Conservation (phyloP, 2,113 vertebrate species). For the Melanotaenia duboulayi region DNA sequence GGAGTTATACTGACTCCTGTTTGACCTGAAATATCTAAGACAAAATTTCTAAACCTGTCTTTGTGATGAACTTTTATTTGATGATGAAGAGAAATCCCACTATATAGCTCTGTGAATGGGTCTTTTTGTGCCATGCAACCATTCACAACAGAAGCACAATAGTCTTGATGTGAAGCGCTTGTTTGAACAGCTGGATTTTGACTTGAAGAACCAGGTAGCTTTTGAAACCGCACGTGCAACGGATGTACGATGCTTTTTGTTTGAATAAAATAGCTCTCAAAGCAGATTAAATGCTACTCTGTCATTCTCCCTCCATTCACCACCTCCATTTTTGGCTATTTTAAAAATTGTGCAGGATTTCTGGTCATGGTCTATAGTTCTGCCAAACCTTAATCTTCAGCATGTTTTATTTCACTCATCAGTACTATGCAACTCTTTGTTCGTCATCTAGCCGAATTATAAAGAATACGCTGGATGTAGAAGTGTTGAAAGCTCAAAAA, state of each 20-base stretch:
- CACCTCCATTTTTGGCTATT: conserved; percentile 72
- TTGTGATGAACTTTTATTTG: conserved; percentile 23
- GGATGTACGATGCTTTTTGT: conserved; percentile 50
- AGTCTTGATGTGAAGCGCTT: conserved; percentile 31
- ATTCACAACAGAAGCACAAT: conserved; percentile 49
- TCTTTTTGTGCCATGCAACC: conserved; percentile 43
- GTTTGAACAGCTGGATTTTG: conserved; percentile 69
- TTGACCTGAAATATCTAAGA: conserved; percentile 19
- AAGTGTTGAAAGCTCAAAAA: conserved; percentile 63
- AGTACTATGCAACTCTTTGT: conserved; percentile 57
- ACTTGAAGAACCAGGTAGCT: conserved; percentile 62
- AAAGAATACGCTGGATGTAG: conserved; percentile 34
- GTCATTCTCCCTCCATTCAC: conserved; percentile 67
- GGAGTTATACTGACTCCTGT: neutral
- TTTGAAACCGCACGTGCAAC: conserved; percentile 54
- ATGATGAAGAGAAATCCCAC: conserved; percentile 24
- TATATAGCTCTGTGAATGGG: conserved; percentile 1
- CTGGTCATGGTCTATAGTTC: conserved; percentile 39
- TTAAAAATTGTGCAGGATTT: conserved; percentile 61
- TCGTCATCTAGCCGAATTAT: conserved; percentile 37
- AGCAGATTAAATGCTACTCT: conserved; percentile 70
- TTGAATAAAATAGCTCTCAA: conserved; percentile 59
- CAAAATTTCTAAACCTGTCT: neutral
- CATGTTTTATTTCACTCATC: conserved; percentile 71
- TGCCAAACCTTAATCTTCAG: conserved; percentile 74